Evolutionary conservation across 1,140 invertebrate species (phyloP), one percentile per base, ranked within the genome.

Genomic region (Drosophila aff.): DNA sequence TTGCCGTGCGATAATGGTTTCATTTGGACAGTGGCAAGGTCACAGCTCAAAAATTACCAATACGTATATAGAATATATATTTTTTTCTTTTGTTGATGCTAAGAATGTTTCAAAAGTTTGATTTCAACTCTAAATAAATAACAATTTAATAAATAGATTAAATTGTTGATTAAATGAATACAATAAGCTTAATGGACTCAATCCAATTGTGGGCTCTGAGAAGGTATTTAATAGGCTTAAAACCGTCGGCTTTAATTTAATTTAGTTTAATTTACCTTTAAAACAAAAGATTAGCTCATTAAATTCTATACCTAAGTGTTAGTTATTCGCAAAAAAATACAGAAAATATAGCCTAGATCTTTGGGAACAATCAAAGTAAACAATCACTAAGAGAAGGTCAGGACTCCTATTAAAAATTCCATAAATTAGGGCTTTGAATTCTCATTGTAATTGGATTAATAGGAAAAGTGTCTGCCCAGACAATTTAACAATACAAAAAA

Each of bases 1-100:
- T 40, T 57, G 53, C 49, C 50, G 59, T 64, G 75, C 57, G 57
- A 77, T 77, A 77, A 77, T 77, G 64, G 75, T 62, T 77, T 77
- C 33, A 61, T 57, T 76, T 40, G 59, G 50, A 78, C 58, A 71
- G 67, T 60, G 64, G 38, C 71, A 74, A 79, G 76, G 72, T 73
- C 59, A 73, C 38, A 31, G 38, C 16, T 13, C 10, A 26, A 9
- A 46, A 9, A 11, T 21, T 16, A n/a, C 36, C 2, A 0, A 16
- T 28, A 8, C 3, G 8, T 49, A 47, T 8, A 4, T 5, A 55
- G 33, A 55, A 23, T 36, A 9, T 7, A 21, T 36, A 21, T 36
- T 11, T 7, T 36, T 36, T 36, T 6, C n/a, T 15, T 9, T 36
- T 53, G 0, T 15, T 1, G 3, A 4, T 1, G n/a, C 28, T 36